Base-by-base conservation (phyloP, 2,888 invertebrate genomes). In the Cremastinae sp. region DNA sequence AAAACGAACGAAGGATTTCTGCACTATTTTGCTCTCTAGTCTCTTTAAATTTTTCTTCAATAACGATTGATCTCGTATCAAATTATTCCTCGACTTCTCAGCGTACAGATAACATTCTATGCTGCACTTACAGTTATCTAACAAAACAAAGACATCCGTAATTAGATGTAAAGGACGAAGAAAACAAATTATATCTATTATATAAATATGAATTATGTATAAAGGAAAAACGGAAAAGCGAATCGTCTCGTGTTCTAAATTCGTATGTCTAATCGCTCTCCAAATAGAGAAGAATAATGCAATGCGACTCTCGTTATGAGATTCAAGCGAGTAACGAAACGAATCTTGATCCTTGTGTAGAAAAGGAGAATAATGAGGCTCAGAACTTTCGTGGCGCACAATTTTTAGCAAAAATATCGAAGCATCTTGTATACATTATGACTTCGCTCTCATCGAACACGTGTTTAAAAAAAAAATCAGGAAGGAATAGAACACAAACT, bases 331-430 rank as follows among this genome's bases (percentile, higher is more conserved):
- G 10, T 47, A n/a, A n/a, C 34, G 16, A 47, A 47, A 34, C 47
- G 45, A 45, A 12, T 45, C 45, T 45, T 45, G 12, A 47, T 10
- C n/a, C 56, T 12, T 8, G n/a, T 1, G n/a, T 12, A 59, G 45
- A 47, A 4, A 45, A 62, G 41, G 28, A 38, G 28, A 14, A 53
- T 18, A 16, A 51, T 18, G n/a, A 12, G 14, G 20, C 14, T 54
- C 45, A 20, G n/a, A 64, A 51, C 36, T n/a, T 38, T 68, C 36
- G 38, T 43, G 58, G 47, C 68, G 14, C 20, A 36, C 18, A 22
- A 58, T 68, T 69, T 58, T 49, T 56, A 64, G 71, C 71, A 36
- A 49, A 45, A 45, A 45, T 54, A 12, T 64, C 54, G 28, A 59
- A 59, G 56, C 49, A 56, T 41, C 68, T 58, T 56, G 14, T 59